Percentiles rank a stretch among this genome's conserved stretches.
Conservation (phyloP, 1,140 invertebrate species). For the Coenobita brevimanus region DNA sequence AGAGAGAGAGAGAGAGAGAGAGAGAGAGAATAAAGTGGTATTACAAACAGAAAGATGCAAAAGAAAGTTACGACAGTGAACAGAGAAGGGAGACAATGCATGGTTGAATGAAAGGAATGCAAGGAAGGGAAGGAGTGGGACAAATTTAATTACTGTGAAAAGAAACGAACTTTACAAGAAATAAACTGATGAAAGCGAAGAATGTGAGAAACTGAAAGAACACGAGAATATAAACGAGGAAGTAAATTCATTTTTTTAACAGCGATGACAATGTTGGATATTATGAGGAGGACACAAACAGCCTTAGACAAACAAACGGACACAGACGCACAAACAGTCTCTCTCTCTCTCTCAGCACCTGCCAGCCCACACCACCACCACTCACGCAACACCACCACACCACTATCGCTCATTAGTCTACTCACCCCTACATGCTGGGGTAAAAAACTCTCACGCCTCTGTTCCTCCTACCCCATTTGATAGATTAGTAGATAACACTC, state of each 20-base stretch:
- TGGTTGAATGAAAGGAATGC: too few species aligned
- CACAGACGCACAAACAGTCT: slow-evolving; percentile 10
- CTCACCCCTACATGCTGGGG: not conserved
- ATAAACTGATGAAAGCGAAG: too few species aligned
- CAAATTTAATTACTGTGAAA: too few species aligned
- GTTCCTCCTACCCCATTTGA: slow-evolving; percentile 18
- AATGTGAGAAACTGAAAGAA: too few species aligned
- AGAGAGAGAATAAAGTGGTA: not conserved
- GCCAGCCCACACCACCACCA: not conserved
- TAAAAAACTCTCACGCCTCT: not conserved
- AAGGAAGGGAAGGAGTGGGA: too few species aligned
- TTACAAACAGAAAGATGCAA: too few species aligned
- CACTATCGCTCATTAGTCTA: not conserved
- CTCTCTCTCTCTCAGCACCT: not conserved
- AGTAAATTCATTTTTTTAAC: too few species aligned
- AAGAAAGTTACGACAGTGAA: too few species aligned
- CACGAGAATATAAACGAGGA: too few species aligned
- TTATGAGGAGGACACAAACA: not conserved
- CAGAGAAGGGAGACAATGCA: too few species aligned
- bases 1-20: not conserved
- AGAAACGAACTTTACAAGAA: too few species aligned
- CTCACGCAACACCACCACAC: not conserved
- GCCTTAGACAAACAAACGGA: not conserved
- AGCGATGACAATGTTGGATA: too few species aligned
- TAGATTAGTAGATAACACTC: slow-evolving; percentile 33